Evolutionary conservation across 2,888 invertebrate genomes (phyloP).

Genomic region (Megalurothrips usitatus): DNA sequence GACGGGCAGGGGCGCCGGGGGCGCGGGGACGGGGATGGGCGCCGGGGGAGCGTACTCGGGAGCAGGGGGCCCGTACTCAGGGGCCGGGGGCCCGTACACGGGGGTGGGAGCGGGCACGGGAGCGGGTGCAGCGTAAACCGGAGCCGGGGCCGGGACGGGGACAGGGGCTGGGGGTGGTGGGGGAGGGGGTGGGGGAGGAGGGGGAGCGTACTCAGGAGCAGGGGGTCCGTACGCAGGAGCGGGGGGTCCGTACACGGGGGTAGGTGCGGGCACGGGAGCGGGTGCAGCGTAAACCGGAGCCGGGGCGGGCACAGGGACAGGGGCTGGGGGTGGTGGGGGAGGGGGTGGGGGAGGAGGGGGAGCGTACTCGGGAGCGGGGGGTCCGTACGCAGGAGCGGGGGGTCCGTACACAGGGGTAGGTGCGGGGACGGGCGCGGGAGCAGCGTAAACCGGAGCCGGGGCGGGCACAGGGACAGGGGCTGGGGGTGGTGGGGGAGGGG

Average conservation of each 20-base stretch:
- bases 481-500: background rate
- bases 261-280: background rate
- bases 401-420: background rate
- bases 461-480: conserved; percentile 19
- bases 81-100: background rate
- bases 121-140: background rate
- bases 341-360: background rate
- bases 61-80: background rate
- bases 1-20: background rate
- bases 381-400: background rate
- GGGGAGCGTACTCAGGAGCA: conserved; percentile 37
- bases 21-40: background rate
- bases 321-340: background rate
- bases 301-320: no score
- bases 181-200: background rate
- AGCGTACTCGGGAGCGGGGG: background rate
- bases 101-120: background rate
- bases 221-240: conserved; percentile 19
- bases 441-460: conserved; percentile 30
- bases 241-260: conserved; percentile 33
- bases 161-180: background rate
- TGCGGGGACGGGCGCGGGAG: background rate
- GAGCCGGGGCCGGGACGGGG: background rate
- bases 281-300: background rate
- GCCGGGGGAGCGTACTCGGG: background rate